Evolutionary conservation across 1,140 invertebrate species (phyloP), one percentile per base, ranked within the genome.

Genomic region (Scaptomyza montana): DNA sequence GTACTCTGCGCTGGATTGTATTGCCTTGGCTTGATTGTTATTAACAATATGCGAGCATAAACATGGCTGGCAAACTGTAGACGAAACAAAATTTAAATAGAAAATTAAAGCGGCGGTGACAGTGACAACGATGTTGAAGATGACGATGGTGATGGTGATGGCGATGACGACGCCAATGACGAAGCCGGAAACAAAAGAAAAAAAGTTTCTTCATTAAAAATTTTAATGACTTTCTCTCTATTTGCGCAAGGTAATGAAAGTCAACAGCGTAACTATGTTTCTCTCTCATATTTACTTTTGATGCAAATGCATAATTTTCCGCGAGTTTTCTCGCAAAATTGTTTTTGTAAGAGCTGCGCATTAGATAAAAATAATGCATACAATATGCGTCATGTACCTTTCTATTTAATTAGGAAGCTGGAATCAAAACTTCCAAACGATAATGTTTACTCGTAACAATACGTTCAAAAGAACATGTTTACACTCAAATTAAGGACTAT

Each of bases 181-280:
- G 62, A 54, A 62, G 76, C 60, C 75, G 67, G 53, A 75, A 86
- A 82, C 80, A 86, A 89, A 86, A 77, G 69, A 78, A 81, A 87
- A 80, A 86, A 86, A 86, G 78, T 86, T 86, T 86, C 82, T 86
- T 86, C 82, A 86, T 86, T 86, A 86, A 86, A 86, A 86, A 62
- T 86, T 86, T 86, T 86, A 86, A 86, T 86, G 82, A 86, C 82
- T 86, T 86, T 87, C 64, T 70, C 71, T 86, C 84, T 86, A 86
- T 86, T 89, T 86, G 71, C 82, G 65, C 67, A 86, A 86, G 84
- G 82, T 86, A 86, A 86, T 87, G 84, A 86, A 86, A 86, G 84
- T 87, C 84, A 86, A 89, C 75, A 79, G 78, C 68, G 51, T 69
- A 80, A 89, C 82, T 89, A 86, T 86, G 72, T 78, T 75, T 77